These are phyloP conservation scores for Ceratosolen fusciceps DNA, from an alignment of 1,140 invertebrate species.

Conservation along the genomic window DNA sequence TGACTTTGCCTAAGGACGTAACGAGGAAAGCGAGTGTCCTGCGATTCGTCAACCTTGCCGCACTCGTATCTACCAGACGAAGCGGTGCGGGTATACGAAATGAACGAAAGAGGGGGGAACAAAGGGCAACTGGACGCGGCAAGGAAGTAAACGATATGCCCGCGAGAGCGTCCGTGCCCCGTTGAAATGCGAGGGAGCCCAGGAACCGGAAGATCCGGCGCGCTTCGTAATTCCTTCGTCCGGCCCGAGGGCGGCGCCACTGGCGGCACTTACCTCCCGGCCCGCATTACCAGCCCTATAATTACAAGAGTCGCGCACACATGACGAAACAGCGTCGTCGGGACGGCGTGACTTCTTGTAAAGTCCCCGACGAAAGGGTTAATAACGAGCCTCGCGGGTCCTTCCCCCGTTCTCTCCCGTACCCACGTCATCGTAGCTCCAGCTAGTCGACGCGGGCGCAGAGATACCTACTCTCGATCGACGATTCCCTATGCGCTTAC, in stretches of 20 bases:
- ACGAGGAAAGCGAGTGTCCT: too few species aligned
- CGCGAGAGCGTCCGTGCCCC: slow-evolving; percentile 12
- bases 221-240: slow-evolving; percentile 43
- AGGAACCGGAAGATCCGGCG: slow-evolving; percentile 48
- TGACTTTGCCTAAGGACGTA: background rate
- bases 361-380: background rate
- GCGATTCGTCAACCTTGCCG: too few species aligned
- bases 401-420: too few species aligned
- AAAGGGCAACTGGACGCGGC: background rate
- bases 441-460: too few species aligned
- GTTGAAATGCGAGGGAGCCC: background rate
- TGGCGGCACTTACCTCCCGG: background rate
- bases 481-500: too few species aligned
- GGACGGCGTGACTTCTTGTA: slow-evolving; percentile 29
- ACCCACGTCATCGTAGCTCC: too few species aligned
- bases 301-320: slow-evolving; percentile 17
- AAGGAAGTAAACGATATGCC: slow-evolving; percentile 16
- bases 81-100: background rate
- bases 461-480: too few species aligned
- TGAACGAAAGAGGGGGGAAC: background rate
- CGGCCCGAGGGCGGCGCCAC: slow-evolving; percentile 1
- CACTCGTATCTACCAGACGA: too few species aligned
- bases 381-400: background rate
- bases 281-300: slow-evolving; percentile 32
- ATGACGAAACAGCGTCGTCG: background rate